phyloP scores from a whole-genome alignment of 1,140 invertebrate genomes.

The Hylyphantes graminicola region DNA sequence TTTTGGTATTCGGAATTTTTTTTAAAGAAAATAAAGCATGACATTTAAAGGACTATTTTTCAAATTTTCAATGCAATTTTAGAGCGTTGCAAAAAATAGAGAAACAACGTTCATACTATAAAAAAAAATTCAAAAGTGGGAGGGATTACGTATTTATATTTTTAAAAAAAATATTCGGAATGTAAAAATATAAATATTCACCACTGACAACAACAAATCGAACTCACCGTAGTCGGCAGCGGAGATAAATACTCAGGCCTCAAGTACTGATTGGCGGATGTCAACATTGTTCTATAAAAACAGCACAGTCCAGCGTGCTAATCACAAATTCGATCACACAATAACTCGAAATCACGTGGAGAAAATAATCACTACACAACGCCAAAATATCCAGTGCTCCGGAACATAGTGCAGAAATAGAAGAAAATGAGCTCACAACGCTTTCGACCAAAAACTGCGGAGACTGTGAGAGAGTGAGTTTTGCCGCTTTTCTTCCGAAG shows the following conservation, averaged over 20 bases:
- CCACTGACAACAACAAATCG: conserved; percentile 57
- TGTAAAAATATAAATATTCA: neutral
- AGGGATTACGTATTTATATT: neutral
- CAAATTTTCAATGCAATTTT: no score
- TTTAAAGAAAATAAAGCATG: no score
- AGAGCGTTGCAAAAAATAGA: conserved; percentile 64
- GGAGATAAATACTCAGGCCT: conserved; percentile 93
- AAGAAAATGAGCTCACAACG: neutral
- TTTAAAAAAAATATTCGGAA: neutral
- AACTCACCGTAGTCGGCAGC: conserved; percentile 88
- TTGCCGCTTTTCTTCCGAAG: neutral
- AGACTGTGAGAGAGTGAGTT: neutral
- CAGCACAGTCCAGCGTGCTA: neutral
- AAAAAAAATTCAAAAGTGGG: neutral
- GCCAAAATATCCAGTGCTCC: neutral
- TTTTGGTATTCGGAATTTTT: no score
- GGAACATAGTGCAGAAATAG: neutral
- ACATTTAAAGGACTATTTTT: no score
- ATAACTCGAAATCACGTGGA: neutral
- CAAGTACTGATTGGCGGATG: conserved; percentile 90
- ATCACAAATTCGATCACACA: neutral
- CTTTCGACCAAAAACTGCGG: neutral
- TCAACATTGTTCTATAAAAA: conserved; percentile 73
- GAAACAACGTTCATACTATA: neutral
- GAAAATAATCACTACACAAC: neutral